Conservation (phyloP, 2,797 vertebrate species). For the Sebastes cheni region DNA sequence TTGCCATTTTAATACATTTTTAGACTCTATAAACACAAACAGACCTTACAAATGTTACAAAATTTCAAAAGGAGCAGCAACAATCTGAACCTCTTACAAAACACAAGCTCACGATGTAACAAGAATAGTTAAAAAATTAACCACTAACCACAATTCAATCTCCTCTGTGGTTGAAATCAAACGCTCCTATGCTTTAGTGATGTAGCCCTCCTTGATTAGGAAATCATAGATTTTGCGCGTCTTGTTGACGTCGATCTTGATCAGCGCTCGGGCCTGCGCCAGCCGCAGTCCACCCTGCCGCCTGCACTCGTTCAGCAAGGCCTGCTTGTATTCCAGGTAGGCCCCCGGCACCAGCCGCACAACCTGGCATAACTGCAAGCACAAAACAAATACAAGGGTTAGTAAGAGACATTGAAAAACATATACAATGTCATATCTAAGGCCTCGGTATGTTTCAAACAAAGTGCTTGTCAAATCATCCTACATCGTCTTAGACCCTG, state of each 20-base stretch:
- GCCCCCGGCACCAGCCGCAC: slow-evolving; percentile 97
- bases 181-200: slow-evolving; percentile 88
- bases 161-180: not conserved
- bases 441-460: not conserved
- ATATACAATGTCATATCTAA: not conserved
- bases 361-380: slow-evolving; percentile 93
- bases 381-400: slow-evolving; percentile 1
- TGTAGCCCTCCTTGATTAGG: slow-evolving; percentile 96
- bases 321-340: slow-evolving; percentile 98
- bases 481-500: not conserved
- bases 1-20: slow-evolving; percentile 29
- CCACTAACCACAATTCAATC: not conserved
- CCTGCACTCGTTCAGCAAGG: slow-evolving; percentile 93
- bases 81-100: slow-evolving; percentile 21
- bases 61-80: slow-evolving; percentile 39
- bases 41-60: slow-evolving; percentile 35
- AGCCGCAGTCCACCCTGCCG: slow-evolving; percentile 95
- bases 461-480: not conserved
- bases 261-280: slow-evolving; percentile 95
- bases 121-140: slow-evolving; percentile 4
- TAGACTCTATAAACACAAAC: slow-evolving; percentile 20
- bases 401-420: not conserved
- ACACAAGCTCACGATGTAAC: slow-evolving; percentile 8
- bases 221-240: slow-evolving; percentile 99
- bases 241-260: slow-evolving; percentile 99